Evolutionary conservation across 2,797 vertebrate species (phyloP).

Genomic region (Philypnodon macrostomus): DNA sequence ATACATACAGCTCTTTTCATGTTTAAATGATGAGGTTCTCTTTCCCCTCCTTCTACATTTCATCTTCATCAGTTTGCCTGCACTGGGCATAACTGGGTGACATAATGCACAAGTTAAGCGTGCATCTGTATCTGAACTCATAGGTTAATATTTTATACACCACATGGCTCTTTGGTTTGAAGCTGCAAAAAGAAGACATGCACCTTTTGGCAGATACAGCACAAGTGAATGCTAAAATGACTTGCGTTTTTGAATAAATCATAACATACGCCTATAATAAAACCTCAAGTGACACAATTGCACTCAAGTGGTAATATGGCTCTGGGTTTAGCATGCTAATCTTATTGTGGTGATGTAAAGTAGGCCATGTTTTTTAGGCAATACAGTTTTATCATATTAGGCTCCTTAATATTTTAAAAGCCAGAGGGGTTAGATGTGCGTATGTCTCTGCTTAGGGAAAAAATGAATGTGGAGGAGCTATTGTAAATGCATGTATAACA

Average conservation of each 20-base stretch:
- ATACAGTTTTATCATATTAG: constrained; percentile 6
- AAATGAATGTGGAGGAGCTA: background rate
- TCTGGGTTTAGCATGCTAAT: background rate
- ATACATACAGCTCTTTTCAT: constrained; percentile 37
- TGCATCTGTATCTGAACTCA: constrained; percentile 41
- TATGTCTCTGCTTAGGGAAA: constrained; percentile 2
- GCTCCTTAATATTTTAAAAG: constrained; percentile 33
- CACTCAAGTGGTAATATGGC: constrained; percentile 1
- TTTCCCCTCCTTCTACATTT: constrained; percentile 12
- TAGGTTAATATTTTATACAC: constrained; percentile 68
- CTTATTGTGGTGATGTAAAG: constrained; percentile 14
- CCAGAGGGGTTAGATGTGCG: constrained; percentile 1
- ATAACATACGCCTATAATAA: constrained; percentile 2
- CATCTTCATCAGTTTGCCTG: constrained; percentile 14
- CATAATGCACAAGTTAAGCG: constrained; percentile 26
- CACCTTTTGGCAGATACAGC: constrained; percentile 43
- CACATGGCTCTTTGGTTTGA: constrained; percentile 45
- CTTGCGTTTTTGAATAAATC: constrained; percentile 10
- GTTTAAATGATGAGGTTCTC: constrained; percentile 44
- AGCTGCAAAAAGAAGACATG: constrained; percentile 34
- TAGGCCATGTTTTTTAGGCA: background rate
- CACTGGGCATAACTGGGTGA: constrained; percentile 4
- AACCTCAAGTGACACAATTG: constrained; percentile 21
- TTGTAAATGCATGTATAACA: constrained; percentile 42
- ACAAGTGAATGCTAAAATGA: constrained; percentile 24